Evolutionary conservation across 2,797 vertebrate genomes (phyloP), one percentile per base, ranked within the genome.

Genomic region (Spatula clypeata): DNA sequence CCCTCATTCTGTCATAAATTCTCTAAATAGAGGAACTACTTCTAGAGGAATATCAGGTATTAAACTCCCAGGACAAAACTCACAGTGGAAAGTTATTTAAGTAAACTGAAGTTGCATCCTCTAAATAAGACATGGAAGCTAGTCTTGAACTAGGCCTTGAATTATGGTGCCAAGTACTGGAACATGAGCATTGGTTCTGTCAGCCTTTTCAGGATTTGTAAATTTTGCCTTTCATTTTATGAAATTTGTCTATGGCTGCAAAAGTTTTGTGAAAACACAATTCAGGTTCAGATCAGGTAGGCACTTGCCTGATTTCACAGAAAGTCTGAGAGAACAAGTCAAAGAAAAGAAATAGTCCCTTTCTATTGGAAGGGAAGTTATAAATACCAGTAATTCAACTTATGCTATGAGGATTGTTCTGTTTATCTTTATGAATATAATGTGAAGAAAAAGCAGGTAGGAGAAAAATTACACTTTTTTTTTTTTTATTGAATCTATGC

Each of bases 1-100:
- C 4, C 21, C 29, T 73, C 2, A 5, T 72, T 73, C 42, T 3
- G 1, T 62, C 3, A 13, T 11, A 13, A 3, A 2, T 54, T 10
- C 17, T 80, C 65, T 91, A n/a, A 44, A 64, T 60, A 66, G 47
- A 24, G 47, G 47, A 47, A 47, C 47, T 47, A 47, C 23, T 47
- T 24, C 24, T 11, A 29, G 12, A 66, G 3, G n/a, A 72, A 11
- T 36, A 69, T 36, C 23, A 62, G 11, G 6, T 75, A 57, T 29
- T 70, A 64, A 51, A 70, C 5, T 85, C 24, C 47, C 13, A 54
- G 70, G 36, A 69, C 13, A 74, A 24, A 66, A 65, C 3, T 42
- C 45, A 38, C 8, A 73, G 38, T 10, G 55, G 15, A 3, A 84
- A 84, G 8, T 32, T 89, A 61, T n/a, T 85, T 72, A 75, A 42